These are phyloP conservation scores for Rhinopomastus cyanomelas DNA, from an alignment of 2,113 vertebrate species.

Conservation along the genomic window DNA sequence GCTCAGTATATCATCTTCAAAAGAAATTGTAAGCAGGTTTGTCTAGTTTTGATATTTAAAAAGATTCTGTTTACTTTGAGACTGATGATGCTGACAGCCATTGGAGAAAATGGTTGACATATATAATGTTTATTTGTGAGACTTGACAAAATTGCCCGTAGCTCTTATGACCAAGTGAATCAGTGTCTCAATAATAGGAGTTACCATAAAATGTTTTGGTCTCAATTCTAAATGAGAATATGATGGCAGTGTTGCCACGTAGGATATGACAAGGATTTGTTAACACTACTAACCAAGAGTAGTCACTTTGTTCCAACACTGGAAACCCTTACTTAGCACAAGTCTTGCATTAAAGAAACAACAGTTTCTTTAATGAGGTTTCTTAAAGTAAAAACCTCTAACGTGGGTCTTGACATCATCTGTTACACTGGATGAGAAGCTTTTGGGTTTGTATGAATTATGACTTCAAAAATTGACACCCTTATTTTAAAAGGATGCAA, in stretches of 20 bases:
- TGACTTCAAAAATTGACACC: not conserved
- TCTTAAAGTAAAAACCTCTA: not conserved
- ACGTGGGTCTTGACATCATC: rapidly evolving
- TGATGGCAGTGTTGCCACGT: not conserved
- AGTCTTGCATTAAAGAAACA: not conserved
- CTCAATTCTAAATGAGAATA: not conserved
- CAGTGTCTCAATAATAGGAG: not conserved
- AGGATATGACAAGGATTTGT: not conserved
- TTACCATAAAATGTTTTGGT: not conserved
- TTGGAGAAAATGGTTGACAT: not conserved
- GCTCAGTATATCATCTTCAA: not conserved
- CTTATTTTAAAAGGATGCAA: not conserved
- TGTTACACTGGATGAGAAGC: not conserved
- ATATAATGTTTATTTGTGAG: not conserved
- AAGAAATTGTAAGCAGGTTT: not conserved
- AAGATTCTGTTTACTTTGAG: not conserved
- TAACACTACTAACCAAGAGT: not conserved
- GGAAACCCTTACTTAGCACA: not conserved
- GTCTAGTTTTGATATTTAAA: not conserved
- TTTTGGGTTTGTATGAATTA: not conserved
- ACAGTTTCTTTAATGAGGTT: no score
- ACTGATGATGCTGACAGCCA: not conserved
- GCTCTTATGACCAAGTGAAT: not conserved
- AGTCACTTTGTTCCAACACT: not conserved
- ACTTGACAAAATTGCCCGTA: not conserved